phyloP scores from a whole-genome alignment of 2,113 vertebrate species.

The Stegastes partitus region DNA sequence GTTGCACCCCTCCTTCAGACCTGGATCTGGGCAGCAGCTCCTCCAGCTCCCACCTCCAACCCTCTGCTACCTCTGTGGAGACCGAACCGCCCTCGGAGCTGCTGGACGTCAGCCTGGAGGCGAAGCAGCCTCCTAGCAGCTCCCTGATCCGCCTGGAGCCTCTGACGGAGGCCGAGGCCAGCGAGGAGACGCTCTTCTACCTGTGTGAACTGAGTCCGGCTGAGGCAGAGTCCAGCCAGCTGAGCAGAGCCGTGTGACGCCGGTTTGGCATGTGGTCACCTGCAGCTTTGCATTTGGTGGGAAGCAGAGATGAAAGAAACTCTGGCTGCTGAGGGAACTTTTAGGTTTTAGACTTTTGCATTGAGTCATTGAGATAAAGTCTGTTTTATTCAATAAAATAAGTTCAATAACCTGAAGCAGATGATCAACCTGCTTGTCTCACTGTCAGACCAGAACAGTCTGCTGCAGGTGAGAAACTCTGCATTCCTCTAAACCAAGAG shows the following conservation, averaged over 20 bases:
- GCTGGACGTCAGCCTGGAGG: constrained; percentile 85
- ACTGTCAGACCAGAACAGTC: no score
- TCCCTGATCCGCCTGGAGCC: constrained; percentile 94
- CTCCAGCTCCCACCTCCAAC: constrained; percentile 8
- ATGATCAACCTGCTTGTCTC: no score
- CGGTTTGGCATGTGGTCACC: background rate
- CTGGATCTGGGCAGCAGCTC: constrained; percentile 35
- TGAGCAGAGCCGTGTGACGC: constrained; percentile 81
- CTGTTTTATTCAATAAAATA: no score
- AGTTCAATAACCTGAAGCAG: no score
- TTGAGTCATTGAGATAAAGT: background rate
- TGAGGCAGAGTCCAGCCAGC: constrained; percentile 82
- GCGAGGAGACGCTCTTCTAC: constrained; percentile 93
- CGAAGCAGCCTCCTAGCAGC: constrained; percentile 81
- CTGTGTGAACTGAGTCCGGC: constrained; percentile 91
- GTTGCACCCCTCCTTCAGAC: constrained; percentile 78
- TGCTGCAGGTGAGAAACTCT: no score
- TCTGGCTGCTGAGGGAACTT: background rate
- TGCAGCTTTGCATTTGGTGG: background rate
- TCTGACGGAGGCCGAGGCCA: constrained; percentile 93
- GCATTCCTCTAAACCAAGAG: no score
- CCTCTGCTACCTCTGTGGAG: background rate
- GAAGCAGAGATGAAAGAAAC: background rate
- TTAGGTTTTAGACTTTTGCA: constrained; percentile 7
- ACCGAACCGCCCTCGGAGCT: constrained; percentile 84